Evolutionary conservation across 2,797 vertebrate genomes (phyloP), one percentile per base, ranked within the genome.

Genomic region (Myotis pilosus): DNA sequence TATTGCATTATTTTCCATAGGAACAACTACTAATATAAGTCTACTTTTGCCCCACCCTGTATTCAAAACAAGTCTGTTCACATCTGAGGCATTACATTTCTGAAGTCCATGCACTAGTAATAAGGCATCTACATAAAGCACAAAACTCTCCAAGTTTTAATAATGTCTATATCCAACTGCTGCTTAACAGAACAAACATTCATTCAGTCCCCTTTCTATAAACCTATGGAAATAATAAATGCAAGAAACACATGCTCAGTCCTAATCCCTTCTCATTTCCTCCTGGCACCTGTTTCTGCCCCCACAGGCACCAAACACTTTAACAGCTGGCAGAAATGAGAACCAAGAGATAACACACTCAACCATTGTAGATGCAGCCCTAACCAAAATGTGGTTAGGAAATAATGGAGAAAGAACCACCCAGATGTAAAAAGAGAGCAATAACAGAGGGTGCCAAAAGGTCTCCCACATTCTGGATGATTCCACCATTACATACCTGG

Each of bases 231-330:
- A 92, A 53, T 38, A 87, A 90, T 80, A 89, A 92, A 95, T 25
- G 17, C 75, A 91, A 96, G 84, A 91, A 96, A 96, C 92, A 95
- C 47, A 95, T 75, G 85, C 64, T 88, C 33, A 23, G 69, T 25
- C 72, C 47, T 94, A 95, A 96, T 94, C 94, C 87, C 75, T 96
- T 92, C 94, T 96, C 89, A 93, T 95, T 95, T 95, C 96, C 95
- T 95, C 79, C 93, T 95, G 85, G 85, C 94, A 96, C 94, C 94
- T 93, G 96, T 89, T 94, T 89, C 83, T 91, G 87, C n/a, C 94
- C 95, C 92, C 49, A 95, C 53, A 95, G 87, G 72, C 84, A 93
- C 66, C 76, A 87, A 92, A 87, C 44, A 88, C 44, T 97, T 90
- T 78, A 96, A 89, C 93, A 95, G 87, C 87, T 94, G 92, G 57